Conservation (phyloP, 2,888 invertebrate genomes). For the Drosophila greeni region DNA sequence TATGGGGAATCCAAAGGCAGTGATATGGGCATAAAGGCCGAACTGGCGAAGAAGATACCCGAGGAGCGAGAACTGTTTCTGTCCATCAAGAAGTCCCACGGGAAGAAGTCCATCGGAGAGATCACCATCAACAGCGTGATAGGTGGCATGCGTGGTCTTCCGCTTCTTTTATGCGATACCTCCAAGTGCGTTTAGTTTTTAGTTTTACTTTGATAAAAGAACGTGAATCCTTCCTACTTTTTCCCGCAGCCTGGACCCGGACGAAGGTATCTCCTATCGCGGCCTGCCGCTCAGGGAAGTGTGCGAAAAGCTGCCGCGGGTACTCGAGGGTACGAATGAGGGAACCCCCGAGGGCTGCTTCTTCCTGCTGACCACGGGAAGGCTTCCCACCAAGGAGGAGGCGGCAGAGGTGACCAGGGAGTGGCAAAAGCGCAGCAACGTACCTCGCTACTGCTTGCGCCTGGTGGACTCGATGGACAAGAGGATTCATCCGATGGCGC, state of each 20-base stretch:
- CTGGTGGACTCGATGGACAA: conserved; percentile 68
- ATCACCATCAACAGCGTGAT: conserved; percentile 27
- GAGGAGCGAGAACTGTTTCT: conserved; percentile 29
- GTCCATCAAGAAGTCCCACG: conserved; percentile 29
- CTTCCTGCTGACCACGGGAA: conserved; percentile 92
- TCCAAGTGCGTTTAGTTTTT: conserved; percentile 14
- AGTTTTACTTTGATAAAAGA: not conserved
- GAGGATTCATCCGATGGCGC: conserved; percentile 88
- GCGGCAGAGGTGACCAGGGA: conserved; percentile 83
- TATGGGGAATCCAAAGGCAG: not conserved
- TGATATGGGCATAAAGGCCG: conserved; percentile 16
- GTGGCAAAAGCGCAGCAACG: conserved; percentile 83
- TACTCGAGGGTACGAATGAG: conserved; percentile 22
- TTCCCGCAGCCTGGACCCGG: conserved; percentile 20
- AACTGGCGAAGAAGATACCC: conserved; percentile 22
- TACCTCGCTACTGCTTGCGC: conserved; percentile 84
- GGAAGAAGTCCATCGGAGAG: conserved; percentile 21
- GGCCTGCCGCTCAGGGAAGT: conserved; percentile 24
- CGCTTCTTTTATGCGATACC: conserved; percentile 31
- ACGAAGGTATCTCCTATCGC: conserved; percentile 38
- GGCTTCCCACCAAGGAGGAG: conserved; percentile 88
- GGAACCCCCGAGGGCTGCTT: conserved; percentile 88
- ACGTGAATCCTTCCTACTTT: not conserved
- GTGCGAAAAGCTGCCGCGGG: conserved; percentile 29
- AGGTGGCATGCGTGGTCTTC: conserved; percentile 42